These are phyloP conservation scores for Trachelus iudaicus DNA, from an alignment of 2,888 invertebrate species.

Conservation along the genomic window DNA sequence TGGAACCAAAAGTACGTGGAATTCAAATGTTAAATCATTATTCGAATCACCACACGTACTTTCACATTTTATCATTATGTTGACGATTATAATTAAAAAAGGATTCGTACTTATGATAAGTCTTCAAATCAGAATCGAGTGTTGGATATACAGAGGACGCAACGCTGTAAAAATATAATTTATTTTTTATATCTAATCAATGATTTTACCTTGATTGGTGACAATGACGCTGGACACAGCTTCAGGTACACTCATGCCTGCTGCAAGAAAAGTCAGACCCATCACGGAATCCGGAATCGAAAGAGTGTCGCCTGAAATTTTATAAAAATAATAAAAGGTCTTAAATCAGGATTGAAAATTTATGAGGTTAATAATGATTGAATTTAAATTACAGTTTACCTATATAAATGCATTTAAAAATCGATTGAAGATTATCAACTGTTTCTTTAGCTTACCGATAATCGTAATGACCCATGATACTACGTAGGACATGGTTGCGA, in stretches of 20 bases:
- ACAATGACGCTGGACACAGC: slow-evolving; percentile 88
- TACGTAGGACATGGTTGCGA: slow-evolving; percentile 83
- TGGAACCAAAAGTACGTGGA: slow-evolving; percentile 54
- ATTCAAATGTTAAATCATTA: slow-evolving; percentile 10
- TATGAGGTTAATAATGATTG: neutral
- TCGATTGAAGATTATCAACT: neutral
- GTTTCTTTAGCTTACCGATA: slow-evolving; percentile 70
- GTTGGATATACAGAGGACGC: neutral
- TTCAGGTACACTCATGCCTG: slow-evolving; percentile 89
- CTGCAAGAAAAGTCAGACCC: slow-evolving; percentile 85
- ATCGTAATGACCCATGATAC: slow-evolving; percentile 88
- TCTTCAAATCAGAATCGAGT: neutral
- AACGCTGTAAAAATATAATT: neutral
- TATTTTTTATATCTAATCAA: neutral
- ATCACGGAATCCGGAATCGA: slow-evolving; percentile 86
- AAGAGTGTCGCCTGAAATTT: slow-evolving; percentile 76
- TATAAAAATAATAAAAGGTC: neutral
- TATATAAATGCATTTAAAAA: neutral
- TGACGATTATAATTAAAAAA: neutral
- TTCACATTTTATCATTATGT: slow-evolving; percentile 35
- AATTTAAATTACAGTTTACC: neutral
- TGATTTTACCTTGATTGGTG: slow-evolving; percentile 76
- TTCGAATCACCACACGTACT: neutral
- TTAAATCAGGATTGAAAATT: neutral
- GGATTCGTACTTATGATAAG: neutral